phyloP scores from a whole-genome alignment of 2,113 vertebrate genomes.

The Pseudonaja textilis region DNA sequence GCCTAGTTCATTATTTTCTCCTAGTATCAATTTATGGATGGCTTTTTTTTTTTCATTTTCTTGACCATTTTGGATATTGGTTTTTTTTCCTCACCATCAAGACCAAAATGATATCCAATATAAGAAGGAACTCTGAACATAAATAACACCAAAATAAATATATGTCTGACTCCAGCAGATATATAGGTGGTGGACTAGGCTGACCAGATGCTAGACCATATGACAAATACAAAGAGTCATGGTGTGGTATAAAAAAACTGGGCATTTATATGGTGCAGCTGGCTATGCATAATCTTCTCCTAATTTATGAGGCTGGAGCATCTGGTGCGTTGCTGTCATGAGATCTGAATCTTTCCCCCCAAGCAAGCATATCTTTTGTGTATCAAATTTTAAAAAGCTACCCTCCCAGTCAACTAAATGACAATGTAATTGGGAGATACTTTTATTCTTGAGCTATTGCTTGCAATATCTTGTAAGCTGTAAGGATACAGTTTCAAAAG shows the following conservation, averaged over 20 bases:
- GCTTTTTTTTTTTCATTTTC: background rate
- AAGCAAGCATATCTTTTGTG: slow-evolving; percentile 36
- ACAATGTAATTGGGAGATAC: slow-evolving; percentile 8
- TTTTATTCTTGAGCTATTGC: background rate
- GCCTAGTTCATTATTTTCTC: background rate
- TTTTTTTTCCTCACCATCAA: background rate
- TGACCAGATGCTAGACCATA: slow-evolving; percentile 73
- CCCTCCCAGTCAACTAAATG: background rate
- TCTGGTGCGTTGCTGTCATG: slow-evolving; percentile 67
- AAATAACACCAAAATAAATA: slow-evolving; percentile 42
- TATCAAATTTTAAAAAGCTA: slow-evolving; percentile 32
- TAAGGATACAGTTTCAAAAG: background rate
- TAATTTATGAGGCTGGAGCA: slow-evolving; percentile 74
- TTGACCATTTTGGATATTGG: background rate
- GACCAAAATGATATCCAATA: slow-evolving; percentile 34
- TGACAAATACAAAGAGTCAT: slow-evolving; percentile 68
- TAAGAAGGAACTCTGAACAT: slow-evolving; percentile 43
- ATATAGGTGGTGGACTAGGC: slow-evolving; percentile 55
- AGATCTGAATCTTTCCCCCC: slow-evolving; percentile 44
- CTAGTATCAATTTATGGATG: background rate
- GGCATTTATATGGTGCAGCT: slow-evolving; percentile 71
- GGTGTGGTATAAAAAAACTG: slow-evolving; percentile 63
- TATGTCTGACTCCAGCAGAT: slow-evolving; percentile 63
- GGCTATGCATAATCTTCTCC: slow-evolving; percentile 70
- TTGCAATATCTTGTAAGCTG: background rate